Base-by-base conservation (phyloP, 2,888 invertebrate genomes). In the Machimus atricapillus region DNA sequence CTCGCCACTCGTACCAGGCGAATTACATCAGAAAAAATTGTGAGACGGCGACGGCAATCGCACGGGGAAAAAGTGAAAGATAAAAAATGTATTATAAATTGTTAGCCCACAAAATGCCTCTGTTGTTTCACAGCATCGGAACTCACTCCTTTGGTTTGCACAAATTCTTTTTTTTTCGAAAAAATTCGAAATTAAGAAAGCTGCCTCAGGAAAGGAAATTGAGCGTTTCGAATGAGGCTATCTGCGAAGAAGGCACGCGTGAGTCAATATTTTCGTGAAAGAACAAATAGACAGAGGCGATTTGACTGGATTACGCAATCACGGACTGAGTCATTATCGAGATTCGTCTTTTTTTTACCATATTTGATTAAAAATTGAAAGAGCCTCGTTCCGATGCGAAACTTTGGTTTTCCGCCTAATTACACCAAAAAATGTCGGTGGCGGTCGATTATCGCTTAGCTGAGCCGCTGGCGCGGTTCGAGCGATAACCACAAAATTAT, bases 381-480 rank as follows among this genome's bases (percentile, higher is more conserved):
- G 27, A 79, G 52, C 52, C 79, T 52, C 79, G 14, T 43, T 27
- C 27, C 52, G 56, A 56, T 79, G 52, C 52, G 52, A 46, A 66
- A 46, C 52, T 79, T 79, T 79, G 79, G 52, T 79, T 79, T 79
- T 79, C 79, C 79, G 79, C 52, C 79, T 31, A 79, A 79, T 79
- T 46, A 52, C 52, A 79, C 9, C 79, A 46, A 79, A 79, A 79
- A 52, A 46, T 79, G 52, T 27, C 27, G 79, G 16, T 27, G 23
- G 79, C n/a, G 79, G 40, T 52, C 16, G 37, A 76, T 76, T 76
- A 76, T 76, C 76, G 66, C 12, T 27, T 12, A 27, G 27, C 66
- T 66, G 12, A 66, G 58, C 58, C 12, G 23, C 58, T 58, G 23
- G 19, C 19, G 19, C 9, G 58, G 58, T 58, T 58, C 19, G 19